These are phyloP conservation scores for Anoplopoma fimbria DNA, from an alignment of 2,113 vertebrate species.

Conservation along the genomic window DNA sequence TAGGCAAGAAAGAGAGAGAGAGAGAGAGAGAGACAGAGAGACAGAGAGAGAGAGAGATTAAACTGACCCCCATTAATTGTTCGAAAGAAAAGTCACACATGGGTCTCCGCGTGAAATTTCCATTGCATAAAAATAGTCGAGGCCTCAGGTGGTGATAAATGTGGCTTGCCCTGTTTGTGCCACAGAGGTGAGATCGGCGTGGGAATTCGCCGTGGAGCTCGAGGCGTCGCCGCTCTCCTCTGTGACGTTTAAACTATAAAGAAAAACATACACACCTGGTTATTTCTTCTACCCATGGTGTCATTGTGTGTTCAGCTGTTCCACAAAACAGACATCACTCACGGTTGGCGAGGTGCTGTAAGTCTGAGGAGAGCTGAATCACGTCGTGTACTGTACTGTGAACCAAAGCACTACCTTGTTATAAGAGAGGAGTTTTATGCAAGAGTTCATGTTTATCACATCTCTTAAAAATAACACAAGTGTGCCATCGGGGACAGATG, in stretches of 20 bases:
- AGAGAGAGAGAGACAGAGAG: conserved; percentile 32
- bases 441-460: conserved; percentile 18
- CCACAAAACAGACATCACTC: conserved; percentile 7
- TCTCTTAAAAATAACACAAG: conserved; percentile 55
- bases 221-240: neutral
- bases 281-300: neutral
- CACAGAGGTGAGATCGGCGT: conserved; percentile 12
- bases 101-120: conserved; percentile 29
- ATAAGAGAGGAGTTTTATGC: conserved; percentile 22
- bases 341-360: neutral
- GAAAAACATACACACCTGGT: conserved; percentile 8
- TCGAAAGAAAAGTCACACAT: conserved; percentile 5
- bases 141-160: conserved; percentile 44
- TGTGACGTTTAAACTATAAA: conserved; percentile 2
- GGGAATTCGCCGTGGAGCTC: conserved; percentile 23
- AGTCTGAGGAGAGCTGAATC: conserved; percentile 7
- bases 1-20: neutral
- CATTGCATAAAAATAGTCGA: conserved; percentile 38
- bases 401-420: conserved; percentile 49
- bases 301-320: conserved; percentile 11
- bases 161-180: conserved; percentile 32
- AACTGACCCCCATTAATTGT: conserved; percentile 24
- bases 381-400: conserved; percentile 8
- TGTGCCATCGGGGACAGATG: conserved; percentile 1
- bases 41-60: conserved; percentile 16